phyloP scores from a whole-genome alignment of 2,888 invertebrate species.

The Baccha elongata region DNA sequence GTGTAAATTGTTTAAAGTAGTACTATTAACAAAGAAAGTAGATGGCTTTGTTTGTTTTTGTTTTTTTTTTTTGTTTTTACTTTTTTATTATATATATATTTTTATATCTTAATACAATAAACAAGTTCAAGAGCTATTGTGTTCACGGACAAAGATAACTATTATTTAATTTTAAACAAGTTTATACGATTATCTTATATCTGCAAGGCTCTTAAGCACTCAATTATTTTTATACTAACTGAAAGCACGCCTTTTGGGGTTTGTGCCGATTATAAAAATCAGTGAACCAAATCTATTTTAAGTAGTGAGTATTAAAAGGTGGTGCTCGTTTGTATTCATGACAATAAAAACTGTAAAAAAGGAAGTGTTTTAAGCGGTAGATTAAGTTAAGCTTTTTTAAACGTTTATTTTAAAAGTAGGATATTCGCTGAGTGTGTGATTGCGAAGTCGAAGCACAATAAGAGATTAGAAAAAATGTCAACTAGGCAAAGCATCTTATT shows the following conservation, averaged over 20 bases:
- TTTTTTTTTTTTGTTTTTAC: background rate
- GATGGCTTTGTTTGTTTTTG: background rate
- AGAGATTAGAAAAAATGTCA: no score
- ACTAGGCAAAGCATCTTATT: no score
- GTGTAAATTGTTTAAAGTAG: background rate
- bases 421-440: no score
- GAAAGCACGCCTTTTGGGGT: background rate
- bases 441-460: no score
- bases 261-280: constrained; percentile 24
- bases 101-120: background rate
- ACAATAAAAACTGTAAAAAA: background rate
- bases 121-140: constrained; percentile 53
- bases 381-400: no score
- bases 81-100: background rate
- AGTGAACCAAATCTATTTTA: constrained; percentile 41
- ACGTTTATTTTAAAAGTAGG: no score
- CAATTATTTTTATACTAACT: constrained; percentile 19
- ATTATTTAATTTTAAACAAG: constrained; percentile 3
- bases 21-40: constrained; percentile 44
- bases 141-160: constrained; percentile 27
- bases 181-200: constrained; percentile 1
- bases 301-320: background rate
- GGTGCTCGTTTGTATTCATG: background rate
- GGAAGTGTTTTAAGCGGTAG: background rate
- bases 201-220: constrained; percentile 6